Conservation (phyloP, 1,140 invertebrate species). For the Calycopis cecrops region DNA sequence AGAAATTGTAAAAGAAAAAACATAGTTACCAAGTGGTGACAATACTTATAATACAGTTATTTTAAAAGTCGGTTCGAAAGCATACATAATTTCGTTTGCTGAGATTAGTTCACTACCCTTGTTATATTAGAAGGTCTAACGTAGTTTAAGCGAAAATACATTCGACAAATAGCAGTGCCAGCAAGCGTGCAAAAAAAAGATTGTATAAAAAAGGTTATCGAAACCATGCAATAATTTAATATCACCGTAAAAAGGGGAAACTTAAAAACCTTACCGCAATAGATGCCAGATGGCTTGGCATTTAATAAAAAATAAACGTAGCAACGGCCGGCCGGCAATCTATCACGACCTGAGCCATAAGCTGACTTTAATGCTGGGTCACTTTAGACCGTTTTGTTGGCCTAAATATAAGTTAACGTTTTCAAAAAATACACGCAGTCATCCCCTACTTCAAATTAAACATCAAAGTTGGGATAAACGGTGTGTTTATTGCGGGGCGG, state of each 20-base stretch:
- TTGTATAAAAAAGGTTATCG: no score
- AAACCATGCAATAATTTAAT: no score
- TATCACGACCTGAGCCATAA: slow-evolving; percentile 67
- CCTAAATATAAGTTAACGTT: slow-evolving; percentile 63
- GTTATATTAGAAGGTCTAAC: no score
- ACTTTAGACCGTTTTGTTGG: slow-evolving; percentile 68
- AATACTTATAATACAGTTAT: no score
- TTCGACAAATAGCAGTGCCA: no score
- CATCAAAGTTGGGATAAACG: slow-evolving; percentile 43
- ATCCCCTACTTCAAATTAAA: slow-evolving; percentile 50
- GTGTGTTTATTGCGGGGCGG: slow-evolving; percentile 33
- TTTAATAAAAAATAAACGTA: slow-evolving; percentile 68
- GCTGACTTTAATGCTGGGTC: slow-evolving; percentile 71
- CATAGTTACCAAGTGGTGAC: no score
- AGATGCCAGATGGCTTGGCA: slow-evolving; percentile 54
- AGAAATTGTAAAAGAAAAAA: no score
- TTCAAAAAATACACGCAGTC: slow-evolving; percentile 53
- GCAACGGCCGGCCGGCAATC: slow-evolving; percentile 47
- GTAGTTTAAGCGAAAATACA: no score
- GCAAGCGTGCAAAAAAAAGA: no score
- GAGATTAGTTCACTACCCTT: no score
- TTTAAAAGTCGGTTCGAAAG: no score
- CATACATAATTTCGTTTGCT: no score
- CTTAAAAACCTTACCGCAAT: slow-evolving; percentile 55
- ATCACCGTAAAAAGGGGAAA: slow-evolving; percentile 15